Percentiles rank a stretch among this genome's conserved stretches.
Conservation (phyloP, 2,113 vertebrate species). For the Nothobranchius furzeri region DNA sequence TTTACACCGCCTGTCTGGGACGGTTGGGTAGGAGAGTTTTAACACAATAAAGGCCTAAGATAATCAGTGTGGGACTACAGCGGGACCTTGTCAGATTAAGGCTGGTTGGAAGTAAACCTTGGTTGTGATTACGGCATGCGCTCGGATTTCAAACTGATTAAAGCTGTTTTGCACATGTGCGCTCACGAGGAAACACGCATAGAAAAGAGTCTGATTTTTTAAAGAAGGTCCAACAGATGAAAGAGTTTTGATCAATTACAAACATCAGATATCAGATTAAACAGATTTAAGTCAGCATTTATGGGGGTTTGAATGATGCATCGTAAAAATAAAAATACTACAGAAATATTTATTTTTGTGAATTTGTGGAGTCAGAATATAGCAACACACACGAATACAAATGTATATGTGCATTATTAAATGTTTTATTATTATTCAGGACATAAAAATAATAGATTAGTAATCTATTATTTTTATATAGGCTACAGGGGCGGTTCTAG, state of each 20-base stretch:
- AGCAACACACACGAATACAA: background rate
- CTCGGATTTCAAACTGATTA: conserved; percentile 66
- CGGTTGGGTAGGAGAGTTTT: conserved; percentile 60
- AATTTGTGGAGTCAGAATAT: background rate
- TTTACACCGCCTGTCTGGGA: conserved; percentile 51
- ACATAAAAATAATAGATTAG: background rate
- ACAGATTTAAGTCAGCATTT: conserved; percentile 29
- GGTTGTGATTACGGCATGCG: conserved; percentile 63
- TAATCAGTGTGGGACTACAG: conserved; percentile 73
- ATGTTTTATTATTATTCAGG: background rate
- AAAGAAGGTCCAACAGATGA: too few species aligned
- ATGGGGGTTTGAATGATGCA: too few species aligned
- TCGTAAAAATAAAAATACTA: too few species aligned
- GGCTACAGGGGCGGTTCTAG: too few species aligned
- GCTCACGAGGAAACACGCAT: conserved; percentile 12
- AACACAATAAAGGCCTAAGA: conserved; percentile 70
- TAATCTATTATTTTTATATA: too few species aligned
- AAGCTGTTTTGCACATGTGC: conserved; percentile 42
- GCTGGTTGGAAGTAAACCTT: conserved; percentile 66
- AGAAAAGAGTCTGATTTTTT: background rate
- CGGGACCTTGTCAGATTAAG: conserved; percentile 72
- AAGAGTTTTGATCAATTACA: conserved; percentile 32
- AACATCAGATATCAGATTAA: conserved; percentile 33
- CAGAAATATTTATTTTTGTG: background rate
- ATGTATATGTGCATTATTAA: background rate